phyloP scores from a whole-genome alignment of 2,113 vertebrate genomes.

The Hoplias malabaricus region DNA sequence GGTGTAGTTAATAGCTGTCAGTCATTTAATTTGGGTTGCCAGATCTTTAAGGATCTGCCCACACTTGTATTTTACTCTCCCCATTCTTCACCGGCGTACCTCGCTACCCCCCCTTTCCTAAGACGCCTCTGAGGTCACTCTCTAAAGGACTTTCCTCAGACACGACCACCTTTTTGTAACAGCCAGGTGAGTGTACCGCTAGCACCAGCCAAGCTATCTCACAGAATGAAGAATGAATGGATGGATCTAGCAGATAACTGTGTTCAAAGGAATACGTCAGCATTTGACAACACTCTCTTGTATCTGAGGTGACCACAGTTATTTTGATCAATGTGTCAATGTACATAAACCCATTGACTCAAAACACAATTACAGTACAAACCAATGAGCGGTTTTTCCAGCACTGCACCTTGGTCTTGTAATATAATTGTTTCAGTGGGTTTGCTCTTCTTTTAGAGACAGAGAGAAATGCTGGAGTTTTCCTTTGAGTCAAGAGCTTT shows the following conservation, averaged over 20 bases:
- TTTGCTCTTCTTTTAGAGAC: not conserved
- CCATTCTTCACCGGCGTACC: conserved; percentile 55
- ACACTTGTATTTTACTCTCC: conserved; percentile 35
- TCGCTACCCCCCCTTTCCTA: conserved; percentile 61
- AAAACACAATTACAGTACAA: not conserved
- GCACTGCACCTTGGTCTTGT: not conserved
- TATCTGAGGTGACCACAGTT: too few species aligned
- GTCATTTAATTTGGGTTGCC: conserved; percentile 17
- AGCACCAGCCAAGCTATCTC: conserved; percentile 46
- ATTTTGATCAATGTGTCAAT: too few species aligned
- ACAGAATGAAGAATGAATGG: conserved; percentile 44
- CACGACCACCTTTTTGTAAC: conserved; percentile 63
- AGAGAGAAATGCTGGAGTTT: not conserved
- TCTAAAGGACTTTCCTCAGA: conserved; percentile 73
- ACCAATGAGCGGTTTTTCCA: not conserved
- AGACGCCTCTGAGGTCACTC: conserved; percentile 67
- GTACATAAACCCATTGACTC: not conserved
- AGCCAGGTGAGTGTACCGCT: conserved; percentile 74
- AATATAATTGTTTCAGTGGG: not conserved
- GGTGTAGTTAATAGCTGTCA: not conserved
- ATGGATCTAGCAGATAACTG: conserved; percentile 32
- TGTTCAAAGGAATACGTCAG: not conserved
- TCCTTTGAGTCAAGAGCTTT: conserved; percentile 41
- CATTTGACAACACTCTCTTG: not conserved
- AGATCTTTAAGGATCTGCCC: conserved; percentile 48